A percentile compares a stretch with the other conserved stretches of the same genome.
Evolutionary conservation across 2,797 vertebrate genomes (phyloP).

Genomic region (Karalla daura): DNA sequence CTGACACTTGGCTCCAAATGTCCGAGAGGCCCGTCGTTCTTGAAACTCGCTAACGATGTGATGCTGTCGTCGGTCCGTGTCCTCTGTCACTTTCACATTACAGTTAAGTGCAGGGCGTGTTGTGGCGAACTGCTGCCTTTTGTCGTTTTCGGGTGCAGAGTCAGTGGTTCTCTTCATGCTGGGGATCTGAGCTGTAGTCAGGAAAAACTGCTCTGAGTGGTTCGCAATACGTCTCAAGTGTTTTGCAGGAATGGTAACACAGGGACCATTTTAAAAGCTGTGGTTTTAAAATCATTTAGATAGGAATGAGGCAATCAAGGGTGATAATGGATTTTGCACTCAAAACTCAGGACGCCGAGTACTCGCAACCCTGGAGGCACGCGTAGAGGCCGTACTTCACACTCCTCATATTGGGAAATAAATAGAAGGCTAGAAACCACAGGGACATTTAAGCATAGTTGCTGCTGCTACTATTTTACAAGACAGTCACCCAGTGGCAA

Average conservation of each 20-base stretch:
- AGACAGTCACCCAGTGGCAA: conserved; percentile 43
- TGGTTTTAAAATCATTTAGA: conserved; percentile 50
- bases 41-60: conserved; percentile 22
- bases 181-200: conserved; percentile 43
- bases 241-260: conserved; percentile 39
- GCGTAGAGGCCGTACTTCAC: conserved; percentile 34
- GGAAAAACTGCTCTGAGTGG: conserved; percentile 26
- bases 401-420: conserved; percentile 42
- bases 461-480: conserved; percentile 51
- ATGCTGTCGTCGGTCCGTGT: conserved; percentile 38
- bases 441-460: conserved; percentile 31
- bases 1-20: conserved; percentile 49
- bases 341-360: conserved; percentile 24
- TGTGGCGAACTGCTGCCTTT: conserved; percentile 28
- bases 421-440: conserved; percentile 50
- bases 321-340: conserved; percentile 39
- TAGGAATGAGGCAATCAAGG: conserved; percentile 60
- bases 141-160: conserved; percentile 37
- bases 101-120: conserved; percentile 1
- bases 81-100: conserved; percentile 21
- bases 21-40: conserved; percentile 33
- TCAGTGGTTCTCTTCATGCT: conserved; percentile 27
- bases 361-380: conserved; percentile 30
- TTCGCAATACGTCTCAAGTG: conserved; percentile 35
- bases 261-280: conserved; percentile 28